Conservation (phyloP, 2,888 invertebrate genomes). For the Dolomedes plantarius region DNA sequence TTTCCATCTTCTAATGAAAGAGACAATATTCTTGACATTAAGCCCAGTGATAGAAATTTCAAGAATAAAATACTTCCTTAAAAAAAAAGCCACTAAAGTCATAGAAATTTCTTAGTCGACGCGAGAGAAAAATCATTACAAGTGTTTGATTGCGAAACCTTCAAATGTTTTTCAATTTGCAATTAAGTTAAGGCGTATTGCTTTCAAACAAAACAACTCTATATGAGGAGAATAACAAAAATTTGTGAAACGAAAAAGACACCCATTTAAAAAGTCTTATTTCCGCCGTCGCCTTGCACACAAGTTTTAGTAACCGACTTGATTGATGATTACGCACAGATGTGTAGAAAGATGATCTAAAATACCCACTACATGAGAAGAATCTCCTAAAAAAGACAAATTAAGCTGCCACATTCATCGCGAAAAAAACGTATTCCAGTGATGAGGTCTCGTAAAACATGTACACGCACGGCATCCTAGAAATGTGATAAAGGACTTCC, state of each 20-base stretch:
- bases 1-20: too few relatives aligned
- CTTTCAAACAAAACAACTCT: too few relatives aligned
- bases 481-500: constrained; percentile 63
- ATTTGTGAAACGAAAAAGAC: constrained; percentile 8
- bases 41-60: too few relatives aligned
- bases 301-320: constrained; percentile 5
- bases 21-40: too few relatives aligned
- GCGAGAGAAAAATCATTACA: too few relatives aligned
- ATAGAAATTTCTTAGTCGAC: too few relatives aligned
- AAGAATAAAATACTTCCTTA: too few relatives aligned
- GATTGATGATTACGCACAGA: constrained; percentile 34
- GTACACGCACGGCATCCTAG: constrained; percentile 31
- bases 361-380: constrained; percentile 14
- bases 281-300: background rate
- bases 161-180: too few relatives aligned
- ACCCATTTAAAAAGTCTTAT: constrained; percentile 8
- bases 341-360: constrained; percentile 36
- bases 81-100: too few relatives aligned
- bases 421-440: constrained; percentile 32
- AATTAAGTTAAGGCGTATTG: too few relatives aligned
- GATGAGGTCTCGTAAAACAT: constrained; percentile 46
- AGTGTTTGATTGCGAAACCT: too few relatives aligned
- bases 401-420: constrained; percentile 32
- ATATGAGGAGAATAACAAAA: background rate
- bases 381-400: constrained; percentile 52